phyloP scores from a whole-genome alignment of 2,113 vertebrate species.

The Athene cunicularia region DNA sequence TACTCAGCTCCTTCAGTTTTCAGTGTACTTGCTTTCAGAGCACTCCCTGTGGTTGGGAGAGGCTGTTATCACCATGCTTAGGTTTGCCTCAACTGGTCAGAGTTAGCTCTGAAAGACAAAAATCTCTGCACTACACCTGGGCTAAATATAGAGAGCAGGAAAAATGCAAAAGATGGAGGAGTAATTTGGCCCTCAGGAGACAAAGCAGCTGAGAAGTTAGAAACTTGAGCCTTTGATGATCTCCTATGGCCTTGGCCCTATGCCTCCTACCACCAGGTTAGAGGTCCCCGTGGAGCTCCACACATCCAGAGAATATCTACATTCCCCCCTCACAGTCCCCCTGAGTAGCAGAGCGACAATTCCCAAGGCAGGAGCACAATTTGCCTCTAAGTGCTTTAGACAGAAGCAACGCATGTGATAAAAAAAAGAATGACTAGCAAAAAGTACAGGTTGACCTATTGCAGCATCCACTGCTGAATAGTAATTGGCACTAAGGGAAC shows the following conservation, averaged over 20 bases:
- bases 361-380: slow-evolving; percentile 20
- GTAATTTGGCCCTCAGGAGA: not conserved
- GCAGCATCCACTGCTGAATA: slow-evolving; percentile 21
- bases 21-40: not conserved
- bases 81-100: not conserved
- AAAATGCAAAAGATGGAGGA: not conserved
- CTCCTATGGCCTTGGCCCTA: not conserved
- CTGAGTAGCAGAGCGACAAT: not conserved
- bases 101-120: not conserved
- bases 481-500: slow-evolving; percentile 23
- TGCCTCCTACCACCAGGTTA: not conserved
- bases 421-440: not conserved
- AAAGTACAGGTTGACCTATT: slow-evolving; percentile 49
- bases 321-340: fast-evolving
- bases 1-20: not conserved
- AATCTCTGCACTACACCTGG: not conserved
- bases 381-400: not conserved
- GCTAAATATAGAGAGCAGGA: not conserved
- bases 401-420: not conserved
- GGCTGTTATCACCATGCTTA: not conserved
- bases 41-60: not conserved
- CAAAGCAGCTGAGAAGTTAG: not conserved
- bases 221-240: not conserved
- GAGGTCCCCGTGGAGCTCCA: not conserved
- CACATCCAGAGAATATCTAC: not conserved